Conservation (phyloP, 1,140 invertebrate genomes). For the Anastrepha ludens region DNA sequence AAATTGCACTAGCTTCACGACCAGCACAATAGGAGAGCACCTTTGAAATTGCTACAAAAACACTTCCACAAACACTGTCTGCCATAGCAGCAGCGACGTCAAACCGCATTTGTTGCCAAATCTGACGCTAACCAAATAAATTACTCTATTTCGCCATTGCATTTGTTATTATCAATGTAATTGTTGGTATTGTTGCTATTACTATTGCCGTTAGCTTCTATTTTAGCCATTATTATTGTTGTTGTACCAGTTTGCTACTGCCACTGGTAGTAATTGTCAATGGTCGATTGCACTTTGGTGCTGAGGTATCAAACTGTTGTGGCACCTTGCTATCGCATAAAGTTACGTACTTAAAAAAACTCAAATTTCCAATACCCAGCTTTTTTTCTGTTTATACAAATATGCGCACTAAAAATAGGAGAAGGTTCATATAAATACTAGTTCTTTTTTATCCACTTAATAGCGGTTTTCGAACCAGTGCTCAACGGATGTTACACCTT, state of each 20-base stretch:
- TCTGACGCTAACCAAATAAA: constrained; percentile 57
- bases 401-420: too few relatives aligned
- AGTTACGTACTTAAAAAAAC: too few relatives aligned
- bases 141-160: constrained; percentile 56
- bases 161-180: background rate
- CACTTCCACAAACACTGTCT: constrained; percentile 8
- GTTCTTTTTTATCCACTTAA: too few relatives aligned
- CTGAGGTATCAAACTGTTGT: background rate
- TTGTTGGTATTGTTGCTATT: constrained; percentile 18
- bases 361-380: too few relatives aligned
- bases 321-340: background rate
- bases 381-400: too few relatives aligned
- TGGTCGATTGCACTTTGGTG: constrained; percentile 53
- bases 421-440: too few relatives aligned
- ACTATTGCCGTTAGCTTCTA: background rate
- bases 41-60: background rate
- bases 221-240: background rate
- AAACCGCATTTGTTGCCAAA: constrained; percentile 58
- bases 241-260: background rate
- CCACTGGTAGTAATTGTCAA: constrained; percentile 1
- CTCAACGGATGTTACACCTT: too few relatives aligned
- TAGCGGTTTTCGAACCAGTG: too few relatives aligned
- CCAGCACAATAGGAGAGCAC: background rate
- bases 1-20: background rate
- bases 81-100: constrained; percentile 36